Evolutionary conservation across 2,113 vertebrate species (phyloP).

Genomic region (Tachysurus fulvidraco): DNA sequence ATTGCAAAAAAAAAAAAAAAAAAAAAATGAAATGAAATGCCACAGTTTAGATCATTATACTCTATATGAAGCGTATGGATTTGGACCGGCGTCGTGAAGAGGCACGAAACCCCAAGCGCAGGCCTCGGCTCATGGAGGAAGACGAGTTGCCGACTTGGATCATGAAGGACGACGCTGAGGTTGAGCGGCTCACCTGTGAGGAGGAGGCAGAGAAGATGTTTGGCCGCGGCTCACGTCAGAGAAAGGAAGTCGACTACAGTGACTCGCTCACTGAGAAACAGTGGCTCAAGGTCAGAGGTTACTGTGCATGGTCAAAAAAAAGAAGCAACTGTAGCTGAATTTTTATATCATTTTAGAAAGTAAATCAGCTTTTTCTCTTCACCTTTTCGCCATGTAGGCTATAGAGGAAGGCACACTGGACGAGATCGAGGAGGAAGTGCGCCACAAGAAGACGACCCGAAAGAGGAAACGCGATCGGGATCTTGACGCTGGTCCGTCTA

Average conservation of each 20-base stretch:
- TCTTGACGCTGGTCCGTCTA: constrained; percentile 74
- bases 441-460: constrained; percentile 90
- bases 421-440: constrained; percentile 94
- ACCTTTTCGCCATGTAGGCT: constrained; percentile 71
- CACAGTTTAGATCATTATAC: background rate
- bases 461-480: constrained; percentile 91
- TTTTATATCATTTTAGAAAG: background rate
- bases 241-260: constrained; percentile 97
- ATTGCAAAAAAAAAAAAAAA: background rate
- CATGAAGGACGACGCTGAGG: constrained; percentile 93
- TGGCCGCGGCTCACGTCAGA: constrained; percentile 89
- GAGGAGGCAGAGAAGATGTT: constrained; percentile 98
- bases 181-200: constrained; percentile 91
- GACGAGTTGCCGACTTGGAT: constrained; percentile 93
- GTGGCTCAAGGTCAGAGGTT: constrained; percentile 89
- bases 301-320: background rate
- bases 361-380: background rate
- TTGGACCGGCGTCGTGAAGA: constrained; percentile 92
- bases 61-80: constrained; percentile 85
- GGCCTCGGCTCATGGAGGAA: constrained; percentile 94
- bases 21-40: too few species aligned
- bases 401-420: constrained; percentile 95
- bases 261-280: constrained; percentile 97
- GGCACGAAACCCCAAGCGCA: constrained; percentile 91
- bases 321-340: background rate